Base-by-base conservation (phyloP, 2,888 invertebrate genomes). In the Dynastes maya region DNA sequence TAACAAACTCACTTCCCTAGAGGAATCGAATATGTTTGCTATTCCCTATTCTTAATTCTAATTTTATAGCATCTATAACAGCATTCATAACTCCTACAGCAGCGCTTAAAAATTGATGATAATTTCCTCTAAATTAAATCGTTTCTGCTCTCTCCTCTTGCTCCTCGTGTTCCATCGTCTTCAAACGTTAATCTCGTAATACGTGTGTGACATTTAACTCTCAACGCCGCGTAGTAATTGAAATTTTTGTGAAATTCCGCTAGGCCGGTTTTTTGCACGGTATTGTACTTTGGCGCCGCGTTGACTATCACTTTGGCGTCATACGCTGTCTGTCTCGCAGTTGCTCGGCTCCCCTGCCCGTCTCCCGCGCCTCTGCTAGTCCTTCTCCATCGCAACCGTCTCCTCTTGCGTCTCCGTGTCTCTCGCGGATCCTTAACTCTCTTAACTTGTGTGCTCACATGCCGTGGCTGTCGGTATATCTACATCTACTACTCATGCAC, bases 221-320 rank as follows among this genome's bases (percentile, higher is more conserved):
- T 45, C 51, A 32, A 51, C 29, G 63, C 16, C 3, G 72, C 16
- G 29, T 49, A 45, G 61, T 74, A 74, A 74, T 74, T 74, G 61
- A 74, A 74, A 74, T 74, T 74, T 74, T 74, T 61, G 61, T 74
- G 72, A 74, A 74, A 74, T 74, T 74, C 76, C 75, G 78, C 70
- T 78, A 70, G 82, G 80, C 82, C 81, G 76, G 76, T 85, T 87
- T 88, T 88, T 88, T 88, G 88, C 87, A 86, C 86, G 87, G 86
- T 87, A 88, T 87, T 88, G 87, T 88, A 87, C 87, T 84, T 85
- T 88, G 89, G 89, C 89, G 89, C 89, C 88, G 87, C 84, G 86
- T 82, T 85, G 89, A 89, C 89, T 89, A 88, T 88, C 87, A 86
- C 87, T 86, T 87, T 89, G 89, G 89, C 89, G 89, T 89, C 89